Conservation (phyloP, 2,113 vertebrate genomes). For the Chitala chitala region DNA sequence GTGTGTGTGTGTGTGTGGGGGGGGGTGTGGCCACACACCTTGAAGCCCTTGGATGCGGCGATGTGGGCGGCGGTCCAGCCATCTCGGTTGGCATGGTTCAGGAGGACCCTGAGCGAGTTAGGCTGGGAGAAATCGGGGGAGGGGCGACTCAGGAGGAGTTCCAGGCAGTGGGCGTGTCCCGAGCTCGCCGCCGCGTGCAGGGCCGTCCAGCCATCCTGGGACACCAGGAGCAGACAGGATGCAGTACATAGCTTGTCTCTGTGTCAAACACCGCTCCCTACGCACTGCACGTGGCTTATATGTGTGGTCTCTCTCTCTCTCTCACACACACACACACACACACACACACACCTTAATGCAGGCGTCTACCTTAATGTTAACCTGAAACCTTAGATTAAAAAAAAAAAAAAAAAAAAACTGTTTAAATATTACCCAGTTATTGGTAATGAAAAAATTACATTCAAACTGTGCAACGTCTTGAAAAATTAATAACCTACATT, state of each 20-base stretch:
- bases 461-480: not conserved
- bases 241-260: too few species aligned
- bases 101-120: slow-evolving; percentile 56
- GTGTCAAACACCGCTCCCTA: too few species aligned
- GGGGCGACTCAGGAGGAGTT: slow-evolving; percentile 72
- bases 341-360: too few species aligned
- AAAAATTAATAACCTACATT: slow-evolving; percentile 6
- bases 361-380: too few species aligned
- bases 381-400: too few species aligned
- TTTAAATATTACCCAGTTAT: not conserved
- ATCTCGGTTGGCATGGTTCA: slow-evolving; percentile 79
- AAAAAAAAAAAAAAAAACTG: too few species aligned
- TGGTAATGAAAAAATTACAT: not conserved
- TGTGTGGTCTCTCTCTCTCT: too few species aligned
- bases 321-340: too few species aligned
- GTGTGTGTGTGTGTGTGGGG: too few species aligned
- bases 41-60: slow-evolving; percentile 87
- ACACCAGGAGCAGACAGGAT: slow-evolving; percentile 17
- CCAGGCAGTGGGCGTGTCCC: slow-evolving; percentile 76
- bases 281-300: too few species aligned
- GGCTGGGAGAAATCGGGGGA: not conserved
- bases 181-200: slow-evolving; percentile 78
- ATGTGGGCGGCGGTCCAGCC: slow-evolving; percentile 92
- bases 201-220: slow-evolving; percentile 81
- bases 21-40: too few species aligned